These are phyloP conservation scores for Borostomias antarcticus DNA, from an alignment of 2,797 vertebrate genomes.

Conservation along the genomic window DNA sequence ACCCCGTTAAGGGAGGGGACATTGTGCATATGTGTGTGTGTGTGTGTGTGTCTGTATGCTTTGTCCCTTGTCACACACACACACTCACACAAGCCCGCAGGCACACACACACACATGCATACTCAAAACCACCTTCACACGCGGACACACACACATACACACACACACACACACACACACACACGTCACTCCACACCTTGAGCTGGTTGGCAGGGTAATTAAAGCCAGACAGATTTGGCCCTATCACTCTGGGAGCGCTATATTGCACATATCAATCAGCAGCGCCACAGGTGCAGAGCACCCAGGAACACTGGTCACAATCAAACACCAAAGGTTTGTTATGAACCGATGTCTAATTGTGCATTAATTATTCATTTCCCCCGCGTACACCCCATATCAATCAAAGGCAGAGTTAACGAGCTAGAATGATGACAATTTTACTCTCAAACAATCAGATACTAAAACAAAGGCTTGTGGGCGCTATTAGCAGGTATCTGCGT, in stretches of 20 bases:
- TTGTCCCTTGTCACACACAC: constrained; percentile 20
- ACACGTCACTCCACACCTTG: constrained; percentile 41
- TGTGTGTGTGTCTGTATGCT: constrained; percentile 34
- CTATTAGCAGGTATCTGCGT: too few relatives aligned
- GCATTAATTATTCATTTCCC: constrained; percentile 71
- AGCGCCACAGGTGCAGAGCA: constrained; percentile 29
- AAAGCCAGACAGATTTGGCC: constrained; percentile 58
- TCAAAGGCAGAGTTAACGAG: constrained; percentile 72
- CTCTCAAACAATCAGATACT: constrained; percentile 53
- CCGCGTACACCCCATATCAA: constrained; percentile 61
- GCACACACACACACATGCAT: constrained; percentile 6
- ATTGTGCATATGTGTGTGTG: constrained; percentile 33
- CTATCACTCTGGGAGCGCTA: constrained; percentile 50
- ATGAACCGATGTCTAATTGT: constrained; percentile 72
- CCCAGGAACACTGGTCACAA: constrained; percentile 39
- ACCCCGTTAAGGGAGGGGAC: constrained; percentile 47
- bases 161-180: constrained; percentile 8
- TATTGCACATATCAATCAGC: constrained; percentile 64
- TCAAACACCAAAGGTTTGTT: constrained; percentile 57
- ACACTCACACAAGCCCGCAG: too few relatives aligned
- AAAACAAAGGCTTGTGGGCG: constrained; percentile 51
- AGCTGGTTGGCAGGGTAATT: constrained; percentile 59
- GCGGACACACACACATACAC: constrained; percentile 18
- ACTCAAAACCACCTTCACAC: constrained; percentile 30
- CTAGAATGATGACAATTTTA: constrained; percentile 65